Percentiles rank a stretch among this genome's conserved stretches.
Evolutionary conservation across 2,113 vertebrate genomes (phyloP).

Genomic region (Phyllostomus discolor): DNA sequence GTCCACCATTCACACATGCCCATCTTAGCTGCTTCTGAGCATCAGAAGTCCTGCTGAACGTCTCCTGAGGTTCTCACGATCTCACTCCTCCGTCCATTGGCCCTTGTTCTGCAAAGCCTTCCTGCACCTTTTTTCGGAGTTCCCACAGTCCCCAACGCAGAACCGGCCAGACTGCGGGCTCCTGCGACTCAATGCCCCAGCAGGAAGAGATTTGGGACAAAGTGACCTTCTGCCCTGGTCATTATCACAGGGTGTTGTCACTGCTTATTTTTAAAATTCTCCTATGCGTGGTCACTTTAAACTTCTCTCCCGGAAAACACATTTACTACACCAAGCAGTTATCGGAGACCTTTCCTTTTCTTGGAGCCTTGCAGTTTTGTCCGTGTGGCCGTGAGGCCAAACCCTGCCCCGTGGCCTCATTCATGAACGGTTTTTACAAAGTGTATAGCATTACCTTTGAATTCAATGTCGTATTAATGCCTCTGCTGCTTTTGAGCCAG

Average conservation of each 20-base stretch:
- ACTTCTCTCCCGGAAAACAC: neutral
- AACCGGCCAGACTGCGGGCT: neutral
- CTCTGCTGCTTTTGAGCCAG: neutral
- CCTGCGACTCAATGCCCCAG: neutral
- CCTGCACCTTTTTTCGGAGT: neutral
- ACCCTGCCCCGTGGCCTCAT: neutral
- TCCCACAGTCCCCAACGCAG: neutral
- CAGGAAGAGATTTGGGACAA: neutral
- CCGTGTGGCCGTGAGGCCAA: neutral
- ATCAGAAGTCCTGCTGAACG: neutral
- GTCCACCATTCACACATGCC: neutral
- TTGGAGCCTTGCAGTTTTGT: neutral
- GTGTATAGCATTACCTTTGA: neutral
- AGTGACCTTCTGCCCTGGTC: neutral
- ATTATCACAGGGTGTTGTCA: rapidly evolving
- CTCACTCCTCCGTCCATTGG: neutral
- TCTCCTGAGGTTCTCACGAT: neutral
- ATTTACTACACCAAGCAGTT: neutral
- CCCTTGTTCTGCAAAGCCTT: neutral
- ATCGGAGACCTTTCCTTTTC: neutral
- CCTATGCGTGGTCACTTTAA: neutral
- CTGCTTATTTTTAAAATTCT: neutral
- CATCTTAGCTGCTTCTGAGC: neutral
- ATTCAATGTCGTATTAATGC: neutral
- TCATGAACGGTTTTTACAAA: neutral